A percentile compares a stretch with the other conserved stretches of the same genome.
Evolutionary conservation across 2,113 vertebrate species (phyloP).

Genomic region (Mus pahari): DNA sequence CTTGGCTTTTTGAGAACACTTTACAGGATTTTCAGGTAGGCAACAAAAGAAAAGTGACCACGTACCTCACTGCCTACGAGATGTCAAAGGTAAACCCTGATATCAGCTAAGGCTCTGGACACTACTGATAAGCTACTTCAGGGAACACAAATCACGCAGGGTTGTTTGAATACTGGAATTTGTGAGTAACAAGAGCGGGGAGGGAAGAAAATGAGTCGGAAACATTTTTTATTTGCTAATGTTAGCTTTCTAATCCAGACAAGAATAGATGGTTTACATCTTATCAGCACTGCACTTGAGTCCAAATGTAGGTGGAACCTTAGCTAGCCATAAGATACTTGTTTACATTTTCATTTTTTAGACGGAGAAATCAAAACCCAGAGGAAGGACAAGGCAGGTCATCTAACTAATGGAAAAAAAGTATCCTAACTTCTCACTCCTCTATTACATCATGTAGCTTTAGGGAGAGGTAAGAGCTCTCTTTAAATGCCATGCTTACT

Average conservation of each 20-base stretch:
- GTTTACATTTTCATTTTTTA: conserved; percentile 50
- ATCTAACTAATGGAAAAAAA: conserved; percentile 26
- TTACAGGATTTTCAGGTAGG: background rate
- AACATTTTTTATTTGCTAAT: conserved; percentile 47
- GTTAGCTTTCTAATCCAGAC: conserved; percentile 26
- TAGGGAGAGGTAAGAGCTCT: background rate
- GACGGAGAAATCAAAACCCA: conserved; percentile 9
- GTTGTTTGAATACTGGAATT: background rate
- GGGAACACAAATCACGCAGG: background rate
- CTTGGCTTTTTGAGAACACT: background rate
- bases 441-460: background rate
- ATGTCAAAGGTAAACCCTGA: conserved; percentile 41
- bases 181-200: background rate
- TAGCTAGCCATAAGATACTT: conserved; percentile 39
- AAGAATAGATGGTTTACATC: conserved; percentile 17
- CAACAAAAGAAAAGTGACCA: background rate
- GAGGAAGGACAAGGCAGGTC: conserved; percentile 14
- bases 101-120: background rate
- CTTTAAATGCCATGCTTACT: background rate
- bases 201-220: conserved; percentile 32
- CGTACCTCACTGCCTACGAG: background rate
- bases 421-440: background rate
- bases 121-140: conserved; percentile 2
- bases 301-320: conserved; percentile 14
- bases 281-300: conserved; percentile 6